Conservation (phyloP, 2,113 vertebrate species). For the Pica pica region DNA sequence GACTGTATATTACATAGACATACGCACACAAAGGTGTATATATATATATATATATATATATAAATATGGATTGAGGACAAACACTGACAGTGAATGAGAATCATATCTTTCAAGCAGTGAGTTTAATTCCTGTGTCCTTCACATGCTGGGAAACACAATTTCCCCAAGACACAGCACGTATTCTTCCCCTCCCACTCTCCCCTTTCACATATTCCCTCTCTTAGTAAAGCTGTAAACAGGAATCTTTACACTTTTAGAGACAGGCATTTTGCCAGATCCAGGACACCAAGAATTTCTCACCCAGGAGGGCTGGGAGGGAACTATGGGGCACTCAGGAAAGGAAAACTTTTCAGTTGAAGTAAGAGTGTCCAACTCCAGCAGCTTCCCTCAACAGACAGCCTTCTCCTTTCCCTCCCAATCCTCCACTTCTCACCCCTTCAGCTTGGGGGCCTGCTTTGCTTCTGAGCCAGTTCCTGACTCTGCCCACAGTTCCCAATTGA, state of each 20-base stretch:
- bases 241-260: neutral
- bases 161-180: neutral
- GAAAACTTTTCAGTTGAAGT: neutral
- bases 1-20: neutral
- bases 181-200: neutral
- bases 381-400: neutral
- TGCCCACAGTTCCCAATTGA: neutral
- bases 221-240: neutral
- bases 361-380: neutral
- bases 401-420: neutral
- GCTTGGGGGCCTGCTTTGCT: neutral
- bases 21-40: neutral
- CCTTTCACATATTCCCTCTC: neutral
- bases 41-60: rapidly evolving
- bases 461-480: neutral
- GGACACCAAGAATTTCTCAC: neutral
- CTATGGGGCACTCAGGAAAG: neutral
- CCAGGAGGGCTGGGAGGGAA: neutral
- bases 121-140: neutral
- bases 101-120: neutral
- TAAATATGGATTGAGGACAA: neutral
- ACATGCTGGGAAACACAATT: neutral
- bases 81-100: neutral
- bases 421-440: neutral
- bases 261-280: neutral